Percentiles rank a stretch among this genome's conserved stretches.
phyloP scores from a whole-genome alignment of 2,113 vertebrate species.

The Antigone vipio region DNA sequence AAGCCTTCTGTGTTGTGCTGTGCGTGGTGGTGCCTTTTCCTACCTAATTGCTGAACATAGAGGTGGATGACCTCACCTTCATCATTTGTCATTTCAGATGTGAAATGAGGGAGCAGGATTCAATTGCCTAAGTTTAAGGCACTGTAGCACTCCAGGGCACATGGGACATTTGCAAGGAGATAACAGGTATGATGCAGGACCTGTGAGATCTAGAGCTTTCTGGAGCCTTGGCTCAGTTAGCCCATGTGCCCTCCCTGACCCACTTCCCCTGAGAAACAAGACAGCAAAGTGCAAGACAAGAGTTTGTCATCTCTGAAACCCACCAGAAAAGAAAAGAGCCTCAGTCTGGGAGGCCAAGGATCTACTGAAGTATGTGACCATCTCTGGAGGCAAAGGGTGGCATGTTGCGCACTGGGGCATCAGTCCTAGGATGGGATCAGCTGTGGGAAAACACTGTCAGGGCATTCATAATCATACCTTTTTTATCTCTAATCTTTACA shows the following conservation, averaged over 20 bases:
- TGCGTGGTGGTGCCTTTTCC: neutral
- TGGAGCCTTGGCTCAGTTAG: neutral
- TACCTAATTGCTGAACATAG: neutral
- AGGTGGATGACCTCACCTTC: neutral
- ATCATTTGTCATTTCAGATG: neutral
- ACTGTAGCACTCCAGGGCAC: neutral
- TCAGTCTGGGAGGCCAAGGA: neutral
- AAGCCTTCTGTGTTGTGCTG: neutral
- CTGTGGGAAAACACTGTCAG: neutral
- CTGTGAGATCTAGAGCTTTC: neutral
- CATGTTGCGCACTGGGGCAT: neutral
- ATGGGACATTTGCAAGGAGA: neutral
- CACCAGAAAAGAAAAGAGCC: neutral
- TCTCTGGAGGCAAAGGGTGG: neutral
- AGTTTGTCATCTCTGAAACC: neutral
- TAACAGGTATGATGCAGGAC: neutral
- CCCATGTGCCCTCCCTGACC: neutral
- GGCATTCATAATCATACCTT: neutral
- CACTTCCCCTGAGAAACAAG: neutral
- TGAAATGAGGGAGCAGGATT: neutral
- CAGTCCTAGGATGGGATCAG: neutral
- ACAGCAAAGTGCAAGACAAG: neutral
- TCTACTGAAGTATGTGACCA: neutral
- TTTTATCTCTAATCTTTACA: neutral
- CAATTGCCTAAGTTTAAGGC: neutral